A percentile compares a stretch with the other conserved stretches of the same genome.
Conservation (phyloP, 1,140 invertebrate genomes). For the Agrypnia vestita region DNA sequence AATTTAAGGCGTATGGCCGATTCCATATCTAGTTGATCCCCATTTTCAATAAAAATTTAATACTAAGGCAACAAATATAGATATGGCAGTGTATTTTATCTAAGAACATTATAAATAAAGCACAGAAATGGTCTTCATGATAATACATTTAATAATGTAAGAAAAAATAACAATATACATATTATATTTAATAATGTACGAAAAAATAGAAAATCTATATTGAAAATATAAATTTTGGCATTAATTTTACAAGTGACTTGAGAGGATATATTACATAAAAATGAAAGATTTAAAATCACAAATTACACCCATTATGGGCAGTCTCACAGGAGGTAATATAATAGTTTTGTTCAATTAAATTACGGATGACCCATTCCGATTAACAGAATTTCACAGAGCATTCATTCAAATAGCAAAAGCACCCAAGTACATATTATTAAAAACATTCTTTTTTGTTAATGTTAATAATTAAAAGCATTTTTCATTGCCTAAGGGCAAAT, state of each 20-base stretch:
- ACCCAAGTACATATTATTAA: not conserved
- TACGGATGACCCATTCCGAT: not conserved
- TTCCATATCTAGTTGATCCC: too few relatives aligned
- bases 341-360: not conserved
- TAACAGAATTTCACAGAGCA: too few relatives aligned
- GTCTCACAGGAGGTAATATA: not conserved
- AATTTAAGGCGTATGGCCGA: too few relatives aligned
- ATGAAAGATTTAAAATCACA: too few relatives aligned
- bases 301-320: too few relatives aligned
- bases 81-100: conserved; percentile 19
- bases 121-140: conserved; percentile 33
- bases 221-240: conserved; percentile 39
- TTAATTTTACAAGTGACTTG: conserved; percentile 34
- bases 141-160: not conserved
- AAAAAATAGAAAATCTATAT: conserved; percentile 17
- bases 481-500: too few relatives aligned
- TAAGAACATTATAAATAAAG: conserved; percentile 33
- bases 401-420: too few relatives aligned
- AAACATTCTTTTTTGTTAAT: conserved; percentile 8
- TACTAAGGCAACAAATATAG: conserved; percentile 27
- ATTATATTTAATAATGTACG: conserved; percentile 22
- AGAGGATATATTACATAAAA: not conserved
- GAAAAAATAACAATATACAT: conserved; percentile 40
- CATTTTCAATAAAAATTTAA: not conserved
- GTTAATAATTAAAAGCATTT: not conserved